These are phyloP conservation scores for Anomalospiza imberbis DNA, from an alignment of 2,797 vertebrate genomes.

Conservation along the genomic window DNA sequence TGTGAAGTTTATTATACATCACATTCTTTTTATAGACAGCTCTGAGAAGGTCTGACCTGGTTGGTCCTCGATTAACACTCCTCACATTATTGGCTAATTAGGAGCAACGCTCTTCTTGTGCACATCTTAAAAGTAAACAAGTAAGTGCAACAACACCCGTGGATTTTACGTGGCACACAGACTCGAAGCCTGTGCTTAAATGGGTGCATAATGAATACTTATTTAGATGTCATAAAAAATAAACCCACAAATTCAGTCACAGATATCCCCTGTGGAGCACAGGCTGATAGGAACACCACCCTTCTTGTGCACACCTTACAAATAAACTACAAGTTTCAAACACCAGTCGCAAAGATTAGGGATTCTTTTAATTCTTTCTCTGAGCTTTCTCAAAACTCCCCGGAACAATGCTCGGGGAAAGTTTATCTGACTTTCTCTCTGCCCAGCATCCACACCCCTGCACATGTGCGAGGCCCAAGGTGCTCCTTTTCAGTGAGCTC, in stretches of 20 bases:
- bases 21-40: background rate
- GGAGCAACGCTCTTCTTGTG: background rate
- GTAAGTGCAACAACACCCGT: background rate
- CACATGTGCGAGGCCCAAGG: background rate
- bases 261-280: background rate
- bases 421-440: background rate
- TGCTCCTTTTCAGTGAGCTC: background rate
- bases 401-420: background rate
- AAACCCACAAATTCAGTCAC: background rate
- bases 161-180: background rate
- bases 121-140: background rate
- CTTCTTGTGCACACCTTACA: background rate
- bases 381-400: background rate
- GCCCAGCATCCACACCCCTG: background rate
- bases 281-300: background rate
- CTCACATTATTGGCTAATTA: background rate
- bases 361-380: background rate
- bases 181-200: background rate
- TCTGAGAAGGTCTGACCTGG: background rate
- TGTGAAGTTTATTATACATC: background rate
- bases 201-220: background rate
- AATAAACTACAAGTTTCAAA: background rate
- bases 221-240: background rate
- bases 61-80: background rate
- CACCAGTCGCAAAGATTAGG: background rate